Evolutionary conservation across 2,888 invertebrate species (phyloP).

Genomic region (Nemoura dubitans): DNA sequence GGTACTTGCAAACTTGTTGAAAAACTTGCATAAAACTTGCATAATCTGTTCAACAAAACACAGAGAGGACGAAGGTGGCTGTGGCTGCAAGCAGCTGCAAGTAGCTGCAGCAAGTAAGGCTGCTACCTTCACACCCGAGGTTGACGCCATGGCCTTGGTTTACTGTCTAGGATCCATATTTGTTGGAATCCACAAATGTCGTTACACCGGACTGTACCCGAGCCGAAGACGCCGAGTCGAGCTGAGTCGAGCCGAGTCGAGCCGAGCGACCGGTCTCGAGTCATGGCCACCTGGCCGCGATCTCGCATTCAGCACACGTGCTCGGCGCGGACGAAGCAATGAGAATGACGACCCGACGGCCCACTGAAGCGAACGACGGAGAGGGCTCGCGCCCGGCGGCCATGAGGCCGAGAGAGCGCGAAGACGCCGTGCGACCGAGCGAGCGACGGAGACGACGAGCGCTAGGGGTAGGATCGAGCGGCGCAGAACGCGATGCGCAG

Average conservation of each 20-base stretch:
- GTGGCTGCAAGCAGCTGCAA: too few relatives aligned
- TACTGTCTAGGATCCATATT: too few relatives aligned
- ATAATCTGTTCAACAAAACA: too few relatives aligned
- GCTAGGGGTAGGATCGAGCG: constrained; percentile 7
- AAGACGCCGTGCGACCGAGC: background rate
- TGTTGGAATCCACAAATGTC: too few relatives aligned
- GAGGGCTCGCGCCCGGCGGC: background rate
- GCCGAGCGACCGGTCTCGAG: background rate
- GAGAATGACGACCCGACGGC: background rate
- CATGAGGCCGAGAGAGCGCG: background rate
- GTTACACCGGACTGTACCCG: background rate
- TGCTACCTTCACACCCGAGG: too few relatives aligned
- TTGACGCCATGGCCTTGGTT: too few relatives aligned
- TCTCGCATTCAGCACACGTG: background rate
- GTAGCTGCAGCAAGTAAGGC: too few relatives aligned
- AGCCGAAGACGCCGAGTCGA: background rate
- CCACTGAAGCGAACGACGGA: background rate
- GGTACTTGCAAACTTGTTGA: too few relatives aligned
- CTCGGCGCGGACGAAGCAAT: background rate
- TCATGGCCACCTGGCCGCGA: background rate
- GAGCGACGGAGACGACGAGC: background rate
- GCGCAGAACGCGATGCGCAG: background rate
- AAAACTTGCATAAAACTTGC: too few relatives aligned
- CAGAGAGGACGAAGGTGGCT: too few relatives aligned
- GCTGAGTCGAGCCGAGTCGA: too few relatives aligned